Base-by-base conservation (phyloP, 2,888 invertebrate genomes). In the Volucella bombylans region DNA sequence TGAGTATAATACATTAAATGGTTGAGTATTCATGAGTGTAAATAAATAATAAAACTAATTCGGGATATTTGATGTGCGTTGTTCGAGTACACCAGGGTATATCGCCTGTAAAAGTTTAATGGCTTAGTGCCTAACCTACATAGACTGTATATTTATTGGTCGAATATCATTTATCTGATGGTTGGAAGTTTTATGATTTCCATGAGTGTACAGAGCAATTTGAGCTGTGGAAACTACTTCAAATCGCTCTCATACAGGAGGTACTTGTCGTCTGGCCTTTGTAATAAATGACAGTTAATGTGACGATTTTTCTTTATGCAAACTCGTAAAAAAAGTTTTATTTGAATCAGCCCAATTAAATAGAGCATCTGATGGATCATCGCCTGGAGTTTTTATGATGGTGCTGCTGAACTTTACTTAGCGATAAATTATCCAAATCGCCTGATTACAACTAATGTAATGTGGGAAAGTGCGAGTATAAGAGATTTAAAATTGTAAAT, bases 1-100 rank as follows among this genome's bases (percentile, higher is more conserved):
- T 62, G 68, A 85, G 81, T 85, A 72, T 76, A 85, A 77, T 85
- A 76, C 81, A 85, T 72, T 68, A 68, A 85, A 72, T 49, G 61
- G 14, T 62, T 18, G 59, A 31, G 67, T 80, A 67, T 80, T 80
- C 71, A 72, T 80, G 67, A 67, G 45, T 54, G 41, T 11, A 9
- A 78, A 71, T 64, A 78, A 64, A 69, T 71, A 78, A 71, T 78
- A 78, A 78, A 71, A 78, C 49, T 62, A 50, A 78, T 78, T 69
- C 69, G 15, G 65, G 57, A 67, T 31, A 31, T 31, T 31, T 31
- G 31, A 31, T 6, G 6, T 31, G 6, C 31, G 4, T 31, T 31
- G 31, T 31, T 6, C 1, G 31, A 31, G 31, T 31, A 31, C 6
- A 6, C 31, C 31, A 6, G 0, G 6, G 31, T 45, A 61, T 52